Evolutionary conservation across 2,888 invertebrate species (phyloP).

Genomic region (Netelia melanura): DNA sequence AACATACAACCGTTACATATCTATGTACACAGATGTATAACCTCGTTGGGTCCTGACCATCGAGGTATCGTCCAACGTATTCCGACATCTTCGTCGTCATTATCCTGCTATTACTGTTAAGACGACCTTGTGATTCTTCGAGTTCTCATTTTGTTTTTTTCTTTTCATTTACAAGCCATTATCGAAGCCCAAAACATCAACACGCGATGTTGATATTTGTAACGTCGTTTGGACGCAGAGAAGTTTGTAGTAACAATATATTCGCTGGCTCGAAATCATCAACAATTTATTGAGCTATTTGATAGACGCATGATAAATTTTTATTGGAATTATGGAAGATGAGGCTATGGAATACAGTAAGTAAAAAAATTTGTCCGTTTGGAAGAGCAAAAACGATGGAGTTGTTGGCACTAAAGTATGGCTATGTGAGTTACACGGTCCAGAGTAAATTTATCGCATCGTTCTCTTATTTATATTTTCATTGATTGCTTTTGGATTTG

Average conservation of each 20-base stretch:
- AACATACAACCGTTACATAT: background rate
- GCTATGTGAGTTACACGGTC: too few species aligned
- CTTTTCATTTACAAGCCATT: background rate
- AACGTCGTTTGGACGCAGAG: too few species aligned
- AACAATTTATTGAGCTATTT: background rate
- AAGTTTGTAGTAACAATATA: too few species aligned
- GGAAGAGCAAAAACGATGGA: too few species aligned
- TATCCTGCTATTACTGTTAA: constrained; percentile 13
- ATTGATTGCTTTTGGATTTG: too few species aligned
- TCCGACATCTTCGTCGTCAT: constrained; percentile 32
- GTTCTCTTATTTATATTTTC: too few species aligned
- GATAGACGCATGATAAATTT: constrained; percentile 3
- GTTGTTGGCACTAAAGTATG: too few species aligned
- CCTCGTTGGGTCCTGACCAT: constrained; percentile 36
- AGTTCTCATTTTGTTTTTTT: constrained; percentile 18
- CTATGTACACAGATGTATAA: constrained; percentile 6
- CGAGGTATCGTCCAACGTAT: constrained; percentile 53
- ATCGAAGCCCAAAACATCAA: too few species aligned
- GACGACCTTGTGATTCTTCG: constrained; percentile 16
- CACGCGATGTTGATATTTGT: too few species aligned
- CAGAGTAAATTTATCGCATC: too few species aligned
- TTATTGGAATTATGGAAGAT: constrained; percentile 45
- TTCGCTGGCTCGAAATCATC: too few species aligned
- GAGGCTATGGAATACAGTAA: constrained; percentile 57
- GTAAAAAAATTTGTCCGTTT: background rate